Percentiles rank a stretch among this genome's conserved stretches.
Conservation (phyloP, 2,797 vertebrate genomes). For the Hybognathus amarus region DNA sequence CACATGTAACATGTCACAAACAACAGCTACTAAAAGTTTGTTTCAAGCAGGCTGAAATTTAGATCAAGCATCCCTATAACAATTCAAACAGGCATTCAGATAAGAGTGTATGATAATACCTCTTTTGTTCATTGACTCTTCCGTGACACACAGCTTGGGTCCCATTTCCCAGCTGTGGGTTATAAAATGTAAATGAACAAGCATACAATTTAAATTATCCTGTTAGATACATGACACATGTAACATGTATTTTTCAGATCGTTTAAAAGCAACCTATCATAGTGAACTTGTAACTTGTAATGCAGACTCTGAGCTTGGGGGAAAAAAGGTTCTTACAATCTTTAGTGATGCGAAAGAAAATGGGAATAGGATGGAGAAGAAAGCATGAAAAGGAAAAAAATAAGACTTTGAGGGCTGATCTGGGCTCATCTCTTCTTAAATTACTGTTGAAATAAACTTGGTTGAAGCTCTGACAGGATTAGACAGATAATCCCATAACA, state of each 20-base stretch:
- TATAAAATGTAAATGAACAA: constrained; percentile 39
- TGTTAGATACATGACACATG: constrained; percentile 14
- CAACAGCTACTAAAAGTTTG: constrained; percentile 1
- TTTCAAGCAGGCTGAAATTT: background rate
- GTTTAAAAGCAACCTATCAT: background rate
- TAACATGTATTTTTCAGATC: constrained; percentile 35
- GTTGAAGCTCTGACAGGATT: constrained; percentile 57
- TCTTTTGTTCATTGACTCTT: constrained; percentile 12
- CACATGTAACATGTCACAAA: background rate
- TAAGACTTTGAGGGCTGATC: constrained; percentile 49
- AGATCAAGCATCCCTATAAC: background rate
- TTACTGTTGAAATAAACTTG: constrained; percentile 47
- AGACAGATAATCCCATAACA: constrained; percentile 67
- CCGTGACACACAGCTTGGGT: constrained; percentile 24
- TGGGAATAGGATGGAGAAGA: background rate
- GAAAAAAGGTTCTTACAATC: background rate
- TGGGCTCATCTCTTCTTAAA: constrained; percentile 60
- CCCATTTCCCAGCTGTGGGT: constrained; percentile 6
- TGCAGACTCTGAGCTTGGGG: background rate
- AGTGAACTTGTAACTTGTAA: constrained; percentile 36
- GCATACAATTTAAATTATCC: constrained; percentile 15
- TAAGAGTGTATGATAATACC: constrained; percentile 12
- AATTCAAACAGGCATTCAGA: constrained; percentile 12
- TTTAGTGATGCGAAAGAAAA: constrained; percentile 33
- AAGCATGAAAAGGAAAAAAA: constrained; percentile 23